These are phyloP conservation scores for Epinotia nisella DNA, from an alignment of 2,888 invertebrate species.

Conservation along the genomic window DNA sequence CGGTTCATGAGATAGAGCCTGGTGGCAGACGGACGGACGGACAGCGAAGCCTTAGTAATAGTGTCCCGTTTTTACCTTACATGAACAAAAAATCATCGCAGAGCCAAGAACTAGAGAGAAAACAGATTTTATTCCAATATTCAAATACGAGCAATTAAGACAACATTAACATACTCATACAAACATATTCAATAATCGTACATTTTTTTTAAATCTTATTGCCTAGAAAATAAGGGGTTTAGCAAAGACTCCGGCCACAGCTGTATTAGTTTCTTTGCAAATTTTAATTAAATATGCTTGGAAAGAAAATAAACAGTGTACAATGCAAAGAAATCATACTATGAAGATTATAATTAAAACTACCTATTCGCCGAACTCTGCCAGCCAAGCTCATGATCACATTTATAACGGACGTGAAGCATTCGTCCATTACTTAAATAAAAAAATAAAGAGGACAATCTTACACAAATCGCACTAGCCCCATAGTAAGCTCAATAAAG, in stretches of 20 bases:
- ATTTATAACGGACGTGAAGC: no score
- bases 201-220: neutral
- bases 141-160: neutral
- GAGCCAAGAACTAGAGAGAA: neutral
- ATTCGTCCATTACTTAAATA: no score
- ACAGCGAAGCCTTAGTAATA: no score
- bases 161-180: neutral
- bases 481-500: no score
- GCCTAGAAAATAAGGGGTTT: neutral
- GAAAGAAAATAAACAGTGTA: neutral
- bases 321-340: neutral
- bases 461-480: no score
- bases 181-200: neutral
- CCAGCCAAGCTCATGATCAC: no score
- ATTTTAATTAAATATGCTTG: conserved; percentile 16
- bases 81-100: neutral
- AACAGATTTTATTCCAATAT: neutral
- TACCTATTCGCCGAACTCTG: no score
- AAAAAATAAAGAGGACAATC: no score
- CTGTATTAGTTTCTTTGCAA: conserved; percentile 8
- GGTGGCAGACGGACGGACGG: no score
- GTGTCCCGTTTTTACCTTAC: no score
- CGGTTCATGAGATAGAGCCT: no score
- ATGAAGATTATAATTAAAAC: neutral
- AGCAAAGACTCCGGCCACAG: neutral